phyloP scores from a whole-genome alignment of 2,113 vertebrate species.

The Nipponia nippon region DNA sequence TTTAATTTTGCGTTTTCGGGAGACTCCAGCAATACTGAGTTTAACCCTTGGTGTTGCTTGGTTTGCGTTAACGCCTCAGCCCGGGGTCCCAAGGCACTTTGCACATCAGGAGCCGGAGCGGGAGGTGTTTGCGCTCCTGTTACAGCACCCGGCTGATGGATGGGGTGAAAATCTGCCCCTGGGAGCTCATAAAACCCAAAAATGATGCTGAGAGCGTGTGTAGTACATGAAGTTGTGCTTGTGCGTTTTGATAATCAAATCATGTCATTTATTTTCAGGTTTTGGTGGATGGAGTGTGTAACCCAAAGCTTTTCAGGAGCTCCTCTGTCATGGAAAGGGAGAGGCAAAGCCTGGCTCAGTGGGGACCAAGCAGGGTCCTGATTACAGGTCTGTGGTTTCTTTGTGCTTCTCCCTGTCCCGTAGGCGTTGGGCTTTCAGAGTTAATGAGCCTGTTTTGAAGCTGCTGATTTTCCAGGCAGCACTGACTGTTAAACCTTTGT shows the following conservation, averaged over 20 bases:
- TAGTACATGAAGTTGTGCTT: background rate
- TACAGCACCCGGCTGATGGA: background rate
- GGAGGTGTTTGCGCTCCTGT: background rate
- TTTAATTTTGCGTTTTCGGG: background rate
- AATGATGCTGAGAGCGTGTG: accelerated
- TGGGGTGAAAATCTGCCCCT: background rate
- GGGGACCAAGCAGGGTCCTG: background rate
- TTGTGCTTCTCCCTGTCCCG: background rate
- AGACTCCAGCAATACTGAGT: background rate
- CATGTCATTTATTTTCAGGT: background rate
- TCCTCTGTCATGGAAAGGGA: accelerated
- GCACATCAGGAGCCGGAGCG: background rate
- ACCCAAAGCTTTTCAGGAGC: background rate
- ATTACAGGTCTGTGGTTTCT: background rate
- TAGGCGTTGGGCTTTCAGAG: background rate
- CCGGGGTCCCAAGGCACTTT: background rate
- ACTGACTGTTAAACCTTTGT: background rate
- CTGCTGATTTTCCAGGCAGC: background rate
- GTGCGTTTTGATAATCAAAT: background rate
- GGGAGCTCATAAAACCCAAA: background rate
- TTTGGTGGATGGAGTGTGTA: background rate
- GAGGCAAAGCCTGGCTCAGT: background rate
- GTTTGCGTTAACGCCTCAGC: background rate
- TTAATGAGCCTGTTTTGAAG: background rate
- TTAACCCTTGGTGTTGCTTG: background rate